Evolutionary conservation across 2,797 vertebrate genomes (phyloP), one percentile per base, ranked within the genome.

Genomic region (Dromococcyx pavoninus): DNA sequence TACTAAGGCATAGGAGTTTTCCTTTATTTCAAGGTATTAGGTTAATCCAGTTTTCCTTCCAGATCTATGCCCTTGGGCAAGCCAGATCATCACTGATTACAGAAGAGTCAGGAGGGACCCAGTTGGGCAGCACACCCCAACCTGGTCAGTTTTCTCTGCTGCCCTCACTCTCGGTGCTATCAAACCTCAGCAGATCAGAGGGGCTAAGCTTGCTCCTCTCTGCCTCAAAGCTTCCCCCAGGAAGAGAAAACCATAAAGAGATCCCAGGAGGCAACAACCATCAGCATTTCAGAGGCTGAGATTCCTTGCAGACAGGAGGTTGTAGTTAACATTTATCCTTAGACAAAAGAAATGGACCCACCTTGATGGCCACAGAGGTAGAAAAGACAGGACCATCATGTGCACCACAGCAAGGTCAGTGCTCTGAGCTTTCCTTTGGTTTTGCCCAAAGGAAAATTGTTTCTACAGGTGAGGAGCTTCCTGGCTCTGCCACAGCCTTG

Each of bases 301-400:
- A 32, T 74, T 48, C 50, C 30, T n/a, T 14, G 5, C 39, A n/a
- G 11, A 25, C 58, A 44, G 4, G 28, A n/a, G 17, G 3, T 4
- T 67, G 24, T 17, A 39, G 43, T 7, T 70, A 72, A 6, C 17
- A 35, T 53, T 60, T 44, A 22, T 8, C 32, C 11, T 12, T 13
- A 6, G 4, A 7, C 41, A 75, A 10, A 46, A 78, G 9, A 48
- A 60, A 58, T 3, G 12, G 17, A 25, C 15, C 19, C 19, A 16
- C 21, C 33, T 33, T 43, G 17, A 14, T 33, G 62, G 22, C 28
- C 13, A 14, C 1, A 67, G 48, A 58, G 17, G 35, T 48, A 41
- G 50, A 44, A 80, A 9, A 19, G n/a, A 24, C 14, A 8, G 16
- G 13, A n/a, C 22, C 10, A 4, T 39, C 39, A 21, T 0, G 0